Percentiles rank a stretch among this genome's conserved stretches.
Conservation (phyloP, 2,888 invertebrate species). For the Minunthozetes semirufus region DNA sequence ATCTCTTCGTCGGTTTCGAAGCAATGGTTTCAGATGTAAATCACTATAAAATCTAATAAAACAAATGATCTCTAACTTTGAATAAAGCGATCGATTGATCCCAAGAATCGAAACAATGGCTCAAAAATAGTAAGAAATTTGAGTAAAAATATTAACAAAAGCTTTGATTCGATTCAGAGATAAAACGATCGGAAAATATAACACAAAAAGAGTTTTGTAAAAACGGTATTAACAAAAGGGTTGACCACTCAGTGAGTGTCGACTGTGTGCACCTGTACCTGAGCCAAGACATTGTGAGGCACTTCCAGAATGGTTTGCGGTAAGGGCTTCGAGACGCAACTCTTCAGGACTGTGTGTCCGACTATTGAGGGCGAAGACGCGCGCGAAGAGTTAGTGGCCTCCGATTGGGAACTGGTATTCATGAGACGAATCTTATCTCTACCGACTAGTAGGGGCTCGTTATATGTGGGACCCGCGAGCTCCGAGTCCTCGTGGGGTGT, state of each 20-base stretch:
- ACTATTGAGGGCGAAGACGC: conserved; percentile 17
- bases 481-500: conserved; percentile 84
- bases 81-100: too few species aligned
- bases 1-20: too few species aligned
- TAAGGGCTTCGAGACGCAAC: background rate
- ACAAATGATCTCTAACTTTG: too few species aligned
- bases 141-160: too few species aligned
- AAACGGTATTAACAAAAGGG: background rate
- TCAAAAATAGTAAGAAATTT: too few species aligned
- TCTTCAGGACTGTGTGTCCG: background rate
- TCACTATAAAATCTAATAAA: too few species aligned
- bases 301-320: conserved; percentile 35
- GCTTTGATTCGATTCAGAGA: too few species aligned
- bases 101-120: too few species aligned
- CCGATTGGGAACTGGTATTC: conserved; percentile 10
- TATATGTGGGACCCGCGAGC: conserved; percentile 40
- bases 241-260: conserved; percentile 50
- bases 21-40: too few species aligned
- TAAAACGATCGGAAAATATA: too few species aligned
- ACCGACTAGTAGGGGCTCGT: conserved; percentile 40
- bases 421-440: conserved; percentile 36
- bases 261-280: conserved; percentile 89
- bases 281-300: conserved; percentile 64
- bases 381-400: conserved; percentile 12
- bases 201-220: too few species aligned